phyloP scores from a whole-genome alignment of 2,113 vertebrate species.

The Brachyistius frenatus region DNA sequence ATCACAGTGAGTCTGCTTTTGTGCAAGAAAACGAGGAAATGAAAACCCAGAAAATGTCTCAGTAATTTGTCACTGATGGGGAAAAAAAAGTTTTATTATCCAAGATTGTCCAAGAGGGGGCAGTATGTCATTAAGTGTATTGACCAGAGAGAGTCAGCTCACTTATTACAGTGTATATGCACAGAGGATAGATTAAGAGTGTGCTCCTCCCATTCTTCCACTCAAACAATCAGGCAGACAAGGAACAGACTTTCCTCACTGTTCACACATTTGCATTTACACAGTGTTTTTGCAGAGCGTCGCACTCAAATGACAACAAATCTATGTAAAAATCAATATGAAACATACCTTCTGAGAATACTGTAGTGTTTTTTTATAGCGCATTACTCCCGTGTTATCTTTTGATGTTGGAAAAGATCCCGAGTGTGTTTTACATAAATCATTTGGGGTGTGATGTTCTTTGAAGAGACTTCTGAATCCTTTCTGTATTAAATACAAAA shows the following conservation, averaged over 20 bases:
- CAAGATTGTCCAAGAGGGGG: slow-evolving; percentile 72
- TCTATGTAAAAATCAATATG: slow-evolving; percentile 6
- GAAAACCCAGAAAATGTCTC: slow-evolving; percentile 19
- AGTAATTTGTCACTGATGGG: slow-evolving; percentile 7
- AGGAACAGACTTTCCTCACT: slow-evolving; percentile 3
- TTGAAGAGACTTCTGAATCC: slow-evolving; percentile 36
- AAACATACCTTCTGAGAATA: background rate
- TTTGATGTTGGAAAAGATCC: slow-evolving; percentile 49
- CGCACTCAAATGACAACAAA: background rate
- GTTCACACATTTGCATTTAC: slow-evolving; percentile 6
- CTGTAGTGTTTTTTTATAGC: slow-evolving; percentile 18
- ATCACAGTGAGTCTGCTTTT: slow-evolving; percentile 1
- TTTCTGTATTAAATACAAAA: slow-evolving; percentile 19
- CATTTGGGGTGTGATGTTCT: slow-evolving; percentile 25
- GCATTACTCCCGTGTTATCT: slow-evolving; percentile 11
- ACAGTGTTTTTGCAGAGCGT: slow-evolving; percentile 19
- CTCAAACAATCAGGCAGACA: slow-evolving; percentile 24
- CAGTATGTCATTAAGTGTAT: slow-evolving; percentile 61
- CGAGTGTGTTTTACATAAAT: slow-evolving; percentile 40
- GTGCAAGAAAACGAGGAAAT: background rate
- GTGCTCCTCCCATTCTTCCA: background rate
- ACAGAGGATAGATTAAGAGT: slow-evolving; percentile 22
- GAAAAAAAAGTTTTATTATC: slow-evolving; percentile 30
- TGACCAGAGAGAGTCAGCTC: slow-evolving; percentile 20
- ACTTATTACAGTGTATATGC: slow-evolving; percentile 37